Percentiles rank a stretch among this genome's conserved stretches.
Evolutionary conservation across 23 tunicate species (phyloP).

Genomic region (Ciona savignyi): DNA sequence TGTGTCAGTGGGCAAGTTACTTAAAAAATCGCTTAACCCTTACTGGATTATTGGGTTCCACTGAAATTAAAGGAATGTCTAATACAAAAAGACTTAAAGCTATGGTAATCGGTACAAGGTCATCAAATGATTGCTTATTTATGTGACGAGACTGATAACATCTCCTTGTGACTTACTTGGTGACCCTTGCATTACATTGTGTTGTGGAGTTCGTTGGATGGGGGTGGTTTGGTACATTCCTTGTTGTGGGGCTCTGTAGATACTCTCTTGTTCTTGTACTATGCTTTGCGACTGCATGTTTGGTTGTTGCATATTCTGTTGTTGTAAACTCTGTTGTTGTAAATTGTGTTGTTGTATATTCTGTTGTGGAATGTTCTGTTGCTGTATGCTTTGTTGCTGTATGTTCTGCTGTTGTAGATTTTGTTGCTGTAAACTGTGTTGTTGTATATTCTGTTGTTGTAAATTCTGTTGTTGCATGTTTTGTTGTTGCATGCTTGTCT

Average conservation of each 20-base stretch:
- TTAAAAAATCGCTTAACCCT: too few species aligned
- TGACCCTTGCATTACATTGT: constrained; percentile 12
- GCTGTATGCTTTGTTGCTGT: constrained; percentile 3
- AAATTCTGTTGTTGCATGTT: not conserved
- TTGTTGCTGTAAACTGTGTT: not conserved
- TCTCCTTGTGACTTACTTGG: too few species aligned
- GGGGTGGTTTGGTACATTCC: not conserved
- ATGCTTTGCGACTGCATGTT: not conserved
- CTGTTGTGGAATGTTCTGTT: constrained; percentile 23
- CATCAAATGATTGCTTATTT: too few species aligned
- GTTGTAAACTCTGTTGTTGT: not conserved
- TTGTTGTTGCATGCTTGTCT: not conserved
- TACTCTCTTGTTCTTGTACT: not conserved
- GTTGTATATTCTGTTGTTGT: constrained; percentile 3
- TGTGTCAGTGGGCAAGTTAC: too few species aligned
- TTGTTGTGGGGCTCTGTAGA: not conserved
- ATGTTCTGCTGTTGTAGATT: constrained; percentile 12
- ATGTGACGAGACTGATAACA: too few species aligned
- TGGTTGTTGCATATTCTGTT: not conserved
- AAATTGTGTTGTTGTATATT: not conserved
- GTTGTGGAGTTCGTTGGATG: constrained; percentile 9
- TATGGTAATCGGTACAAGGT: too few species aligned
- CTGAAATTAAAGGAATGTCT: too few species aligned
- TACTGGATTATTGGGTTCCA: too few species aligned
- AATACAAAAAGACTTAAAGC: too few species aligned